Evolutionary conservation across 2,888 invertebrate species (phyloP).

Genomic region (Diachrysia chrysitis): DNA sequence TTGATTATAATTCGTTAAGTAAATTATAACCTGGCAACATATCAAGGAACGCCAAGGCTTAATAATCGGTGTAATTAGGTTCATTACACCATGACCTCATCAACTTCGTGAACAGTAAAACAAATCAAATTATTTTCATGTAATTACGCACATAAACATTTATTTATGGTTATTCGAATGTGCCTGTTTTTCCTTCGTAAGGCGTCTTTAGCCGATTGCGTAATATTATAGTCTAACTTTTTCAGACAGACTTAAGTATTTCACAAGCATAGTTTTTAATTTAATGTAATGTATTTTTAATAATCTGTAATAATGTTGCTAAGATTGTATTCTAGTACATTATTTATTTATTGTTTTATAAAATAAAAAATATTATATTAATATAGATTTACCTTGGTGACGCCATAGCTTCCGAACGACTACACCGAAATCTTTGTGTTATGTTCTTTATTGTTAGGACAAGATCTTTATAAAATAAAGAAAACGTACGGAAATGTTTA

Average conservation of each 20-base stretch:
- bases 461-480: no score
- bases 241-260: neutral
- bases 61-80: conserved; percentile 45
- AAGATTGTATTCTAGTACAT: no score
- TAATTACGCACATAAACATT: conserved; percentile 42
- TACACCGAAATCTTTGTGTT: no score
- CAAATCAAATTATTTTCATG: conserved; percentile 50
- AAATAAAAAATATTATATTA: no score
- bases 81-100: conserved; percentile 46
- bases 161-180: conserved; percentile 9
- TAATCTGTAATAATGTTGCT: neutral
- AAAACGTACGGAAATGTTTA: no score
- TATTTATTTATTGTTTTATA: no score
- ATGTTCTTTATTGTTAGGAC: no score
- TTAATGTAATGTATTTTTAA: neutral
- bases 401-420: no score
- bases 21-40: conserved; percentile 20
- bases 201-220: neutral
- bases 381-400: no score
- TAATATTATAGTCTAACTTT: neutral
- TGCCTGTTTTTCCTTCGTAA: conserved; percentile 5
- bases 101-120: conserved; percentile 50
- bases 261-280: neutral
- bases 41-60: conserved; percentile 41
- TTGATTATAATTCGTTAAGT: conserved; percentile 20